Percentiles rank a stretch among this genome's conserved stretches.
Evolutionary conservation across 2,113 vertebrate genomes (phyloP).

Genomic region (Gobius niger): DNA sequence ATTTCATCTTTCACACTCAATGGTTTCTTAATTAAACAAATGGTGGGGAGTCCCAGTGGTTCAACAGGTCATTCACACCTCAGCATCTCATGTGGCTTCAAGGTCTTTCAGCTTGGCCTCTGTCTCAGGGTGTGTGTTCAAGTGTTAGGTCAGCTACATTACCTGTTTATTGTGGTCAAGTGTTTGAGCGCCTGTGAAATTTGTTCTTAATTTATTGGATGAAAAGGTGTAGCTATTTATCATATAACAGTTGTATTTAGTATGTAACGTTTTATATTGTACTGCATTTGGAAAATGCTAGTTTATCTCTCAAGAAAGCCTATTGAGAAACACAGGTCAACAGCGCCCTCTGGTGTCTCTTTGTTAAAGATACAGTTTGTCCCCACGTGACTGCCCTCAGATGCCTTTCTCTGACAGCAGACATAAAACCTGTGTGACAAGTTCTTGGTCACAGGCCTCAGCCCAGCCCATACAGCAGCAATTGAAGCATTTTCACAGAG

Average conservation of each 20-base stretch:
- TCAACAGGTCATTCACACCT: slow-evolving; percentile 8
- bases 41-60: neutral
- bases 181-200: too few relatives aligned
- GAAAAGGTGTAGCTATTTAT: too few relatives aligned
- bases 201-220: too few relatives aligned
- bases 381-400: slow-evolving; percentile 25
- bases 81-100: neutral
- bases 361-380: slow-evolving; percentile 1
- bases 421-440: slow-evolving; percentile 59
- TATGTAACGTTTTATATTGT: too few relatives aligned
- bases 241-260: too few relatives aligned
- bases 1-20: neutral
- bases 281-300: neutral
- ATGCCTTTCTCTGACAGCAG: slow-evolving; percentile 40
- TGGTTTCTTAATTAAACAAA: neutral
- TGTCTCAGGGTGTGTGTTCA: neutral
- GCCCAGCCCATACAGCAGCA: slow-evolving; percentile 45
- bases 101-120: neutral
- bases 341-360: slow-evolving; percentile 51
- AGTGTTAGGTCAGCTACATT: neutral
- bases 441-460: slow-evolving; percentile 22
- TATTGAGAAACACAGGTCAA: neutral
- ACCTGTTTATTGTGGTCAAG: too few relatives aligned
- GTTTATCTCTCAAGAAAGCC: too few relatives aligned
- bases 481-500: slow-evolving; percentile 65